Evolutionary conservation across 1,140 invertebrate genomes (phyloP).

Genomic region (Eurosta solidaginis): DNA sequence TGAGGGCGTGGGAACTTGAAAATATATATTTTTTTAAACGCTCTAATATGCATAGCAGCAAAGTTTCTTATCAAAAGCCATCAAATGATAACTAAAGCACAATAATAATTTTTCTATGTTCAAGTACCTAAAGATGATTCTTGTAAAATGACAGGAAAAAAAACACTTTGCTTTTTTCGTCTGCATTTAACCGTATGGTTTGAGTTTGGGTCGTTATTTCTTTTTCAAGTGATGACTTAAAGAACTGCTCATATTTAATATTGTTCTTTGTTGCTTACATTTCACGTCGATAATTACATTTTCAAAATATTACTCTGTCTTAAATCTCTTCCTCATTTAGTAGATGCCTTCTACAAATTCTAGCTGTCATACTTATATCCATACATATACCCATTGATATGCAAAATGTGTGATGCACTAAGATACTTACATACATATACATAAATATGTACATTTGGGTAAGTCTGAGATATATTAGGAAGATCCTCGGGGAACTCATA

Average conservation of each 20-base stretch:
- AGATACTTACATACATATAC: too few species aligned
- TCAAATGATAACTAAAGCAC: not conserved
- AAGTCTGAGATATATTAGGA: too few species aligned
- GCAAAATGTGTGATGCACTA: too few species aligned
- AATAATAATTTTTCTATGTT: not conserved
- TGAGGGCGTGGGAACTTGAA: too few species aligned
- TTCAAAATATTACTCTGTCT: not conserved
- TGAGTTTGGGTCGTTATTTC: not conserved
- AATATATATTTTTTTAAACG: too few species aligned
- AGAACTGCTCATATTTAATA: not conserved
- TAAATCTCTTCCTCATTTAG: not conserved
- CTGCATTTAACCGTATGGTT: not conserved
- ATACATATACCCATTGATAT: too few species aligned
- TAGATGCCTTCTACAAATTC: too few species aligned
- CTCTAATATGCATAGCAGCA: too few species aligned
- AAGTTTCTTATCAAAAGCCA: not conserved
- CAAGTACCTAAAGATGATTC: conserved; percentile 4
- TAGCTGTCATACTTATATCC: too few species aligned
- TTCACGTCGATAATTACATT: not conserved
- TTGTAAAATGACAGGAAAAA: conserved; percentile 23
- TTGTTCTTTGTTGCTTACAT: not conserved
- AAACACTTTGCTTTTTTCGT: not conserved
- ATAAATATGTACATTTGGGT: too few species aligned
- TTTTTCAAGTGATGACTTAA: not conserved
- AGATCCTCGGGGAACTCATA: too few species aligned